These are phyloP conservation scores for Heteronetta atricapilla DNA, from an alignment of 2,113 vertebrate genomes.

Conservation along the genomic window DNA sequence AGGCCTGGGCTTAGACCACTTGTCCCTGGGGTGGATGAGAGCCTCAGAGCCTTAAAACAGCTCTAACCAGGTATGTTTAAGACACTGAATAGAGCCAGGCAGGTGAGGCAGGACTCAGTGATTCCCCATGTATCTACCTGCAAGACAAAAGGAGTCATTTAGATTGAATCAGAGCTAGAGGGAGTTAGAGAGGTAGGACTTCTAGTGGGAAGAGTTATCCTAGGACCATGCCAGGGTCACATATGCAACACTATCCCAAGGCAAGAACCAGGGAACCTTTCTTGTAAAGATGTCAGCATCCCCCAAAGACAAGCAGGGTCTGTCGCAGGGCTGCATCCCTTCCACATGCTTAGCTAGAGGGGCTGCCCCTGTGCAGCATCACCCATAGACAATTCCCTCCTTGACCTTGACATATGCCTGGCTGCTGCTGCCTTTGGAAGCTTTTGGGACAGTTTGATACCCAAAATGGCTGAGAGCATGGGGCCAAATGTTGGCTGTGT, in stretches of 20 bases:
- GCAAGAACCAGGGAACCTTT: not conserved
- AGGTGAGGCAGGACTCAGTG: not conserved
- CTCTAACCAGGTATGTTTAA: not conserved
- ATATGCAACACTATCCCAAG: not conserved
- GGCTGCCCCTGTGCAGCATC: not conserved
- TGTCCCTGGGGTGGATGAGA: not conserved
- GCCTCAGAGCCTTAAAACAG: not conserved
- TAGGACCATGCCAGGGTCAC: not conserved
- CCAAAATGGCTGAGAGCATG: accelerated
- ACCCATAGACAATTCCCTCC: not conserved
- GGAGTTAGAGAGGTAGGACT: not conserved
- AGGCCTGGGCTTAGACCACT: not conserved
- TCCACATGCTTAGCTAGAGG: not conserved
- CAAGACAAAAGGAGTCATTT: not conserved
- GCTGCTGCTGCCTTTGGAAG: not conserved
- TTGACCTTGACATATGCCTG: not conserved
- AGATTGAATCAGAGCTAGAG: not conserved
- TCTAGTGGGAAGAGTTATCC: not conserved
- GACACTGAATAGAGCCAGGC: not conserved
- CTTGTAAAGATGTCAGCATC: not conserved
- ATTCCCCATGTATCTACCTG: not conserved
- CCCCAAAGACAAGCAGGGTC: not conserved
- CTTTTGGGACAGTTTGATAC: accelerated
- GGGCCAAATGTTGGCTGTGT: accelerated
- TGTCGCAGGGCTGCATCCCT: not conserved